A percentile compares a stretch with the other conserved stretches of the same genome.
phyloP scores from a whole-genome alignment of 2,113 vertebrate genomes.

The Bujurquina vittata region DNA sequence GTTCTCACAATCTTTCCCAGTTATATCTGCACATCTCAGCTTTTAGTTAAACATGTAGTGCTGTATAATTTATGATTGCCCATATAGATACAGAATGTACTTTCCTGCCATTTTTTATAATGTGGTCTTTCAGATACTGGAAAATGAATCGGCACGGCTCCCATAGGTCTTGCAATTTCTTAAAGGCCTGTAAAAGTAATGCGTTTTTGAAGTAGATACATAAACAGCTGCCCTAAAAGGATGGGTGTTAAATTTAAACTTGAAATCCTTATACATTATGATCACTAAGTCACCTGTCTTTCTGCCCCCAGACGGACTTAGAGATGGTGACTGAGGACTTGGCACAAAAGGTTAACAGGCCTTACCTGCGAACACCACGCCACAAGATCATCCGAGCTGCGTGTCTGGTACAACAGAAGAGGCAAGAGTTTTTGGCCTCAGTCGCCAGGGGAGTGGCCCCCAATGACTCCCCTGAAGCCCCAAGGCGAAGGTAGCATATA shows the following conservation, averaged over 20 bases:
- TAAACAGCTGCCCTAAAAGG: not conserved
- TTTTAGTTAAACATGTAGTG: slow-evolving; percentile 33
- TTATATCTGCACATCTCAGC: slow-evolving; percentile 36
- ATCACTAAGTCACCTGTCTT: slow-evolving; percentile 8
- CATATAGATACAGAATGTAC: not conserved
- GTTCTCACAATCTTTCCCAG: slow-evolving; percentile 13
- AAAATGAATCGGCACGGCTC: not conserved
- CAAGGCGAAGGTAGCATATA: slow-evolving; percentile 88
- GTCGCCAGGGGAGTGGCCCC: slow-evolving; percentile 96
- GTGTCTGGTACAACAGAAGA: slow-evolving; percentile 96
- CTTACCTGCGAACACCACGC: slow-evolving; percentile 96
- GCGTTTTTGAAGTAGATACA: not conserved
- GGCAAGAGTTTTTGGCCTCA: slow-evolving; percentile 96
- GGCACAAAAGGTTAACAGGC: slow-evolving; percentile 98
- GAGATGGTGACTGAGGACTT: slow-evolving; percentile 99
- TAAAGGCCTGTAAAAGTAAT: slow-evolving; percentile 10
- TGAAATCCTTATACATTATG: not conserved
- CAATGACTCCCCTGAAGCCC: slow-evolving; percentile 94
- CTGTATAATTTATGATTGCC: slow-evolving; percentile 8
- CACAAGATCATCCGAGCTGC: slow-evolving; percentile 98
- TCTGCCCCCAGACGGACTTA: slow-evolving; percentile 88
- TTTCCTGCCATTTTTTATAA: slow-evolving; percentile 13
- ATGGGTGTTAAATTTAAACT: not conserved
- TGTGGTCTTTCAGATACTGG: not conserved
- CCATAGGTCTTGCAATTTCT: not conserved